Conservation (phyloP, 2,888 invertebrate species). For the Dendrolimus houi region DNA sequence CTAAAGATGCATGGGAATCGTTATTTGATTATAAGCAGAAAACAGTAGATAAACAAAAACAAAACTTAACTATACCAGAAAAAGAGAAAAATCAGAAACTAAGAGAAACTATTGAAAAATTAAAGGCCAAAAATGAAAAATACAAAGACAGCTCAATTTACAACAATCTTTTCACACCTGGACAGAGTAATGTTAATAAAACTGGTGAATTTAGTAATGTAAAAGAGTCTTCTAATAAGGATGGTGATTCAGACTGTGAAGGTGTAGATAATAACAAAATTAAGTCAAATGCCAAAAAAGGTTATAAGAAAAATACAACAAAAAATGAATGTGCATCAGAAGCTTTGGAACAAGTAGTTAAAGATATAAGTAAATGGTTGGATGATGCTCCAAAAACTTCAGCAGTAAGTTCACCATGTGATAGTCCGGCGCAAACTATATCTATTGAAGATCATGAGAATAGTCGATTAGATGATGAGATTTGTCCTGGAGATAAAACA, state of each 20-base stretch:
- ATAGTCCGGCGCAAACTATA: constrained; percentile 83
- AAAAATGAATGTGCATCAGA: constrained; percentile 77
- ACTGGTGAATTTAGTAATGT: constrained; percentile 28
- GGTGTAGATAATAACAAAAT: constrained; percentile 36
- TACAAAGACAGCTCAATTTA: constrained; percentile 54
- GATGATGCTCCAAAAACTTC: constrained; percentile 88
- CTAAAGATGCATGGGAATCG: constrained; percentile 64
- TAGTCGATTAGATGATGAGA: constrained; percentile 60
- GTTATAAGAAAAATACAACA: constrained; percentile 58
- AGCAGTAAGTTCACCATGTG: constrained; percentile 86
- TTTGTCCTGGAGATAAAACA: constrained; percentile 53
- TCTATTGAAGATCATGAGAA: constrained; percentile 77
- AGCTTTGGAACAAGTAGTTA: constrained; percentile 80
- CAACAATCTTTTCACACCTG: constrained; percentile 43
- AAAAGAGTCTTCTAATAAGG: constrained; percentile 11
- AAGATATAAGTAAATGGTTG: constrained; percentile 93
- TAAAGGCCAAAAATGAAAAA: constrained; percentile 79
- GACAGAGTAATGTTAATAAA: constrained; percentile 34
- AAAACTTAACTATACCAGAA: constrained; percentile 47
- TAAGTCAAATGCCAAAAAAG: constrained; percentile 34
- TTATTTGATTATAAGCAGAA: constrained; percentile 64
- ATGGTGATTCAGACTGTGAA: constrained; percentile 23
- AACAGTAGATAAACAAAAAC: constrained; percentile 50
- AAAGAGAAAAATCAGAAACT: constrained; percentile 71
- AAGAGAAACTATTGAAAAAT: constrained; percentile 78